Conservation (phyloP, 2,113 vertebrate genomes). For the Geococcyx californianus region DNA sequence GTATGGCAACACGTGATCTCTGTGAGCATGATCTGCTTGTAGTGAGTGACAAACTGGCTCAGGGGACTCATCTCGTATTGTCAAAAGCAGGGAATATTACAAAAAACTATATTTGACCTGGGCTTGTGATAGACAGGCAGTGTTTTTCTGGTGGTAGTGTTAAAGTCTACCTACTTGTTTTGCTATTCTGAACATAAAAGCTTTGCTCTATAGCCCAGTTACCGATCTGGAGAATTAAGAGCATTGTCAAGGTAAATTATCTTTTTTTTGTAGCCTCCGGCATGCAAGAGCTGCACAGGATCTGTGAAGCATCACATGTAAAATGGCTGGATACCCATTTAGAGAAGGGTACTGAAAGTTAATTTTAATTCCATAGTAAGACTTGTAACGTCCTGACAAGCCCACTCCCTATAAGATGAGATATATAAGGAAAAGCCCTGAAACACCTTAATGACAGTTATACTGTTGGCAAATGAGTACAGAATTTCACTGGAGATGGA, state of each 20-base stretch:
- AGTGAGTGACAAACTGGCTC: not conserved
- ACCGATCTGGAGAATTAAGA: not conserved
- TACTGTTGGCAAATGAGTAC: not conserved
- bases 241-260: not conserved
- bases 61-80: not conserved
- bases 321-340: not conserved
- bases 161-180: not conserved
- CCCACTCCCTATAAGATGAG: not conserved
- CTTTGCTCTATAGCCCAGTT: not conserved
- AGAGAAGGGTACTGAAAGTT: not conserved
- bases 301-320: not conserved
- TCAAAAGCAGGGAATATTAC: not conserved
- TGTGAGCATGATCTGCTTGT: not conserved
- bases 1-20: accelerated
- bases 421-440: not conserved
- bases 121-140: not conserved
- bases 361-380: not conserved
- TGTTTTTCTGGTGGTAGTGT: not conserved
- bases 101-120: not conserved
- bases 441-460: not conserved
- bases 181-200: not conserved
- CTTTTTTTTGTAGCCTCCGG: not conserved
- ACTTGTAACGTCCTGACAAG: not conserved
- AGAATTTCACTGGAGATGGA: not conserved
- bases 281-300: not conserved